Conservation (phyloP, 2,113 vertebrate species). For the Sphaerodactylus townsendi region DNA sequence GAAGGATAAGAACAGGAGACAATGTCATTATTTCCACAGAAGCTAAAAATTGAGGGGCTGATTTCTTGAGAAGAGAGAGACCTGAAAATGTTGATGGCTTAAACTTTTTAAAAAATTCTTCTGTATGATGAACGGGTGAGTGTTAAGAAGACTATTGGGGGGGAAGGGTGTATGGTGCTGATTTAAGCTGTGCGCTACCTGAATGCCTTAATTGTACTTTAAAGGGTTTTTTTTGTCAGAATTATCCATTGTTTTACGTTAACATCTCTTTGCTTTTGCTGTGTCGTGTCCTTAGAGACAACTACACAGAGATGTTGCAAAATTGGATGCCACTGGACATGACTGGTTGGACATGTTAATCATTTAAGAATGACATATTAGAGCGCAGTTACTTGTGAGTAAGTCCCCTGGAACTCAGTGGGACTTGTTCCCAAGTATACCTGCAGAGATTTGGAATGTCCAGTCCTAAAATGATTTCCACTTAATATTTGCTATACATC, state of each 20-base stretch:
- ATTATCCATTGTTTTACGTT: background rate
- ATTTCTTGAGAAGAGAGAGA: background rate
- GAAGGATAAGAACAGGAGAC: constrained; percentile 48
- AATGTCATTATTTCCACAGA: constrained; percentile 50
- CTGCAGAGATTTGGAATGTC: background rate
- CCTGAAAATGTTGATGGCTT: constrained; percentile 34
- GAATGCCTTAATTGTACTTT: background rate
- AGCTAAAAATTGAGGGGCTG: constrained; percentile 33
- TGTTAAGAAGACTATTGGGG: constrained; percentile 16
- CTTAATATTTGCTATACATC: background rate
- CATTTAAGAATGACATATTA: background rate
- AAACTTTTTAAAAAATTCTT: constrained; percentile 33
- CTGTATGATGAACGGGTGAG: constrained; percentile 43
- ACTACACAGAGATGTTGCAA: background rate
- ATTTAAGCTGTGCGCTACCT: constrained; percentile 15
- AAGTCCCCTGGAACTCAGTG: background rate
- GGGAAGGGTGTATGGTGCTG: background rate
- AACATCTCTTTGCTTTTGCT: background rate
- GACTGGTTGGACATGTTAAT: background rate
- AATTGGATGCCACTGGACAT: background rate
- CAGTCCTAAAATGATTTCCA: constrained; percentile 6
- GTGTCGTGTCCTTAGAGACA: constrained; percentile 13
- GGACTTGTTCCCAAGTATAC: background rate
- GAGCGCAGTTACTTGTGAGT: background rate
- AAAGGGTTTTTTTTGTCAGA: background rate